Conservation (phyloP, 2,888 invertebrate genomes). For the Sarcophaga caerulescens region DNA sequence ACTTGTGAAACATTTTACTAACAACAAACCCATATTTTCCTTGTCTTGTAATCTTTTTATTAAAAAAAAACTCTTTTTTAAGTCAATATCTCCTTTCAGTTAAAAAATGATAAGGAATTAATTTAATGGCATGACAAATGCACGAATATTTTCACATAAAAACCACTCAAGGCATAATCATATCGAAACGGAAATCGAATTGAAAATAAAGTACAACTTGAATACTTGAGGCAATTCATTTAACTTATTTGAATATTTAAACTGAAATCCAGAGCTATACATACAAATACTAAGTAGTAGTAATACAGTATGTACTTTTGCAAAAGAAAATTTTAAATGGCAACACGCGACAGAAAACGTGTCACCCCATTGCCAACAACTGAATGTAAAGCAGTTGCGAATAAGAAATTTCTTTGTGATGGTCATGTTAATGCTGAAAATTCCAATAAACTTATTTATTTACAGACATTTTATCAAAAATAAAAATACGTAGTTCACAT, state of each 20-base stretch:
- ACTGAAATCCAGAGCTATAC: conserved; percentile 54
- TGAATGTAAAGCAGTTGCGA: conserved; percentile 30
- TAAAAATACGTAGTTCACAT: conserved; percentile 4
- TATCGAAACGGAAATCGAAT: conserved; percentile 61
- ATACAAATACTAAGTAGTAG: conserved; percentile 12
- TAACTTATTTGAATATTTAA: conserved; percentile 67
- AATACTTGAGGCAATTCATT: conserved; percentile 60
- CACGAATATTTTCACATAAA: conserved; percentile 52
- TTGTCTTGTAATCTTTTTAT: neutral
- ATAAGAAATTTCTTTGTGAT: conserved; percentile 17
- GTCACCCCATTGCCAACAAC: conserved; percentile 33
- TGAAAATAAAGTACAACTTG: conserved; percentile 13
- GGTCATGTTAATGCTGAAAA: conserved; percentile 20
- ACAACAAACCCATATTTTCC: neutral
- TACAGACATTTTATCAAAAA: conserved; percentile 6
- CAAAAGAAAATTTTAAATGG: conserved; percentile 40
- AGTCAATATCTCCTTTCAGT: conserved; percentile 26
- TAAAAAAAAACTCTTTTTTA: conserved; percentile 44
- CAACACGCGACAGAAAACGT: conserved; percentile 63
- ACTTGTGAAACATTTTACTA: too few relatives aligned
- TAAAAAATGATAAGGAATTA: conserved; percentile 57
- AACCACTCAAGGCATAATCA: conserved; percentile 60
- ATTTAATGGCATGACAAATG: conserved; percentile 67
- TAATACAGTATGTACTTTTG: neutral
- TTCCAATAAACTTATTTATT: conserved; percentile 37